Conservation (phyloP, 2,888 invertebrate species). For the Tetheella fluctuosa region DNA sequence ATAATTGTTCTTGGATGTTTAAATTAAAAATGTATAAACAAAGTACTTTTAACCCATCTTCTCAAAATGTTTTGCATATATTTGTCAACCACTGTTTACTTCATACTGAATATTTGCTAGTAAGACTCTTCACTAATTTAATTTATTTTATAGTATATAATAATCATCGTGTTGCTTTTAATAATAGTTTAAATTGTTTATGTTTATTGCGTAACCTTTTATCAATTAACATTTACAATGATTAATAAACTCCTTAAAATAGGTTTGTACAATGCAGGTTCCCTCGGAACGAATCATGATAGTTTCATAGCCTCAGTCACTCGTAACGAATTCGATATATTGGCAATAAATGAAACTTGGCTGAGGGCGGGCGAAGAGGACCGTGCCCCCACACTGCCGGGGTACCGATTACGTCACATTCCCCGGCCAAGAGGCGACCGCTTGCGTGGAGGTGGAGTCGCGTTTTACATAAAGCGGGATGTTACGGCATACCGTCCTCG, state of each 20-base stretch:
- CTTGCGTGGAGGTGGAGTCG: constrained; percentile 26
- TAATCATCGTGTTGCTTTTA: too few relatives aligned
- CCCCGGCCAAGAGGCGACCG: constrained; percentile 18
- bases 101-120: too few relatives aligned
- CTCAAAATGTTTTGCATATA: too few relatives aligned
- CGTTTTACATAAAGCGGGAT: constrained; percentile 24
- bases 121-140: too few relatives aligned
- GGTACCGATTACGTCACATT: constrained; percentile 22
- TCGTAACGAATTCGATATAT: constrained; percentile 17
- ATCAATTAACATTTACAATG: too few relatives aligned
- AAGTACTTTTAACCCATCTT: too few relatives aligned
- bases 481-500: constrained; percentile 22
- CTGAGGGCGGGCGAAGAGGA: constrained; percentile 23
- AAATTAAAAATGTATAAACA: too few relatives aligned
- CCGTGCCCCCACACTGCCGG: constrained; percentile 21
- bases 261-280: constrained; percentile 27
- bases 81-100: too few relatives aligned
- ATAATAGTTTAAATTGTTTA: too few relatives aligned
- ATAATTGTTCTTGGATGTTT: too few relatives aligned
- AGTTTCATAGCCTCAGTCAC: constrained; percentile 18
- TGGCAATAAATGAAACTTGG: constrained; percentile 37
- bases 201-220: too few relatives aligned
- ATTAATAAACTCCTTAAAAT: constrained; percentile 17
- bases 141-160: too few relatives aligned
- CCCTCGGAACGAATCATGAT: constrained; percentile 25